Conservation (phyloP, 1,140 invertebrate species). For the Ips typographus region DNA sequence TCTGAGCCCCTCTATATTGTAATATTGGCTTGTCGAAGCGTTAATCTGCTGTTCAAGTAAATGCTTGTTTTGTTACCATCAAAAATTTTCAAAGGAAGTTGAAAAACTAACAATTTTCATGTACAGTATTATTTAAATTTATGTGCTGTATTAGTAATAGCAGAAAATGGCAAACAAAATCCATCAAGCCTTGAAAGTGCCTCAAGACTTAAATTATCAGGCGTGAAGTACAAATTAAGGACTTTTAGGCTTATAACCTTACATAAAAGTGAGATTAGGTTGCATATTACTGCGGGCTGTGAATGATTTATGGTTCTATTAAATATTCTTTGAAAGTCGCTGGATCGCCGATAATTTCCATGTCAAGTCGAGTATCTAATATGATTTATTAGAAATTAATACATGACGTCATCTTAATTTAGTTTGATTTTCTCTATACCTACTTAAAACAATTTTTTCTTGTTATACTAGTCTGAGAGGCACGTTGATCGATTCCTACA, state of each 20-base stretch:
- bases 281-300: constrained; percentile 2
- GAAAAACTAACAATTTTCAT: background rate
- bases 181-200: background rate
- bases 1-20: background rate
- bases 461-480: too few relatives aligned
- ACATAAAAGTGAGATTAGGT: constrained; percentile 5
- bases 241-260: constrained; percentile 9
- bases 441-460: too few relatives aligned
- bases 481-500: too few relatives aligned
- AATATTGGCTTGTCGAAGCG: constrained; percentile 10
- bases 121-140: too few relatives aligned
- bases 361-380: background rate
- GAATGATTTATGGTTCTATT: constrained; percentile 9
- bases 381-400: background rate
- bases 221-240: constrained; percentile 8
- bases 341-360: background rate
- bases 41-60: constrained; percentile 1
- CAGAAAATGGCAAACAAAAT: too few relatives aligned
- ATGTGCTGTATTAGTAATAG: too few relatives aligned
- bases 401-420: too few relatives aligned
- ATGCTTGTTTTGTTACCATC: constrained; percentile 5
- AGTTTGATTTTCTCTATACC: too few relatives aligned
- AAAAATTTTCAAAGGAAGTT: background rate
- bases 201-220: constrained; percentile 5
- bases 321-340: constrained; percentile 7